Evolutionary conservation across 2,113 vertebrate species (phyloP), one percentile per base, ranked within the genome.

Genomic region (Tautogolabrus adspersus): DNA sequence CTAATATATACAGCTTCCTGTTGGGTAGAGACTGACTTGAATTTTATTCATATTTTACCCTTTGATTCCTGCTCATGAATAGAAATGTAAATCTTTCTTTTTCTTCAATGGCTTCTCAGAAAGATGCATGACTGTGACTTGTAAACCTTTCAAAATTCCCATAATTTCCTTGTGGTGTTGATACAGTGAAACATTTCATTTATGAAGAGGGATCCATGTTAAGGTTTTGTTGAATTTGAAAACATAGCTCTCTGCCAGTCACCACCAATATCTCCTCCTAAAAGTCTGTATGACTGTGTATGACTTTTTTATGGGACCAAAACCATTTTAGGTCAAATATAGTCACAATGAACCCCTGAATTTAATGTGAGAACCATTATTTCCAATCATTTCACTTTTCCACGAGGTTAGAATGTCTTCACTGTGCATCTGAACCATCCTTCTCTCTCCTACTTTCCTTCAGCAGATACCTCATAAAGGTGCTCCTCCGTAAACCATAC

Each of bases 401-500:
- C 84, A 72, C 52, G 80, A 34, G 49, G 68, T 83, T 77, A 76
- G 58, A 87, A 85, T 79, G 73, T 64, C 63, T 77, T 85, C 61
- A 75, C 62, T 83, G 77, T 81, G 72, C 54, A 79, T 82, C 66
- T 77, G 70, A 85, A 83, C 56, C 71, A 84, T 75, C 58, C 63
- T 30, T 55, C 72, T 76, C 84, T 75, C 73, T 78, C 72, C 58
- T 73, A 66, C 63, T 54, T 76, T 42, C 63, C 79, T 86, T 89
- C 66, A 88, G 79, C 84, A 92, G 85, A 90, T 92, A 87, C 65
- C 81, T 87, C 83, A 73, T 87, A 87, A 92, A 93, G 87, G 87
- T 89, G 90, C 83, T 88, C 89, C 91, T 93, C 82, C 94, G 91
- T 89, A 66, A 71, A 76, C 88, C 88, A 90, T 85, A 83, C 86